Conservation (phyloP, 2,888 invertebrate genomes). For the Pediacus dermestoides region DNA sequence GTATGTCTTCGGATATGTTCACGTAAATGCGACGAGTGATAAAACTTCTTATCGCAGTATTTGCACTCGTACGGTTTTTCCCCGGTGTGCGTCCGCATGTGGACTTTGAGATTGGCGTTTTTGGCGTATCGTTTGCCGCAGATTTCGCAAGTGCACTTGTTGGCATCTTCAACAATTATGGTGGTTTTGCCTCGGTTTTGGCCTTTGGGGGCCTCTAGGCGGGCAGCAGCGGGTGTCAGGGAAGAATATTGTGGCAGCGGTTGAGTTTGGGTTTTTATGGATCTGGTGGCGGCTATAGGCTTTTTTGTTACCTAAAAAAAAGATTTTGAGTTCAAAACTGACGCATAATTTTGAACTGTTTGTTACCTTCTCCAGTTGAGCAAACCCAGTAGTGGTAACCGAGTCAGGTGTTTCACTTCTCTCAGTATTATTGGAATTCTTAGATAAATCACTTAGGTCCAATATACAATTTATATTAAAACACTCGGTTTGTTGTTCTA, state of each 20-base stretch:
- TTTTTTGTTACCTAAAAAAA: slow-evolving; percentile 12
- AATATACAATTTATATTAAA: too few relatives aligned
- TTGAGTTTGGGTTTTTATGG: slow-evolving; percentile 22
- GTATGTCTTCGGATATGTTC: slow-evolving; percentile 38
- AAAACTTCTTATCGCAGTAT: slow-evolving; percentile 37
- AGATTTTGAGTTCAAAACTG: background rate
- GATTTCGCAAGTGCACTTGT: slow-evolving; percentile 28
- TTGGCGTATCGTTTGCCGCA: slow-evolving; percentile 36
- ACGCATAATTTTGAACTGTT: too few relatives aligned
- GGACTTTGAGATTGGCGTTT: slow-evolving; percentile 36
- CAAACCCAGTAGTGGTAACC: slow-evolving; percentile 20
- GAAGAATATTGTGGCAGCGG: slow-evolving; percentile 20
- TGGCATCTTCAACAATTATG: slow-evolving; percentile 21
- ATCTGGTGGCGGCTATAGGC: slow-evolving; percentile 12
- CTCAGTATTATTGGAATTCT: slow-evolving; percentile 8
- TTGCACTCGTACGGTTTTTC: slow-evolving; percentile 28
- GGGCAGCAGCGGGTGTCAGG: slow-evolving; percentile 20
- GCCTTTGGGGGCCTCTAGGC: slow-evolving; percentile 18
- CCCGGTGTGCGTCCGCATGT: slow-evolving; percentile 32
- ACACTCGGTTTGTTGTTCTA: too few relatives aligned
- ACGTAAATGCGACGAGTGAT: slow-evolving; percentile 37
- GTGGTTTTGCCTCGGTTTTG: slow-evolving; percentile 19
- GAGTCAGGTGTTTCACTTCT: slow-evolving; percentile 17
- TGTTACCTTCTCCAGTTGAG: slow-evolving; percentile 13
- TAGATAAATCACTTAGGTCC: background rate